Evolutionary conservation across 2,797 vertebrate species (phyloP), one percentile per base, ranked within the genome.

Genomic region (Phylloscopus collybita): DNA sequence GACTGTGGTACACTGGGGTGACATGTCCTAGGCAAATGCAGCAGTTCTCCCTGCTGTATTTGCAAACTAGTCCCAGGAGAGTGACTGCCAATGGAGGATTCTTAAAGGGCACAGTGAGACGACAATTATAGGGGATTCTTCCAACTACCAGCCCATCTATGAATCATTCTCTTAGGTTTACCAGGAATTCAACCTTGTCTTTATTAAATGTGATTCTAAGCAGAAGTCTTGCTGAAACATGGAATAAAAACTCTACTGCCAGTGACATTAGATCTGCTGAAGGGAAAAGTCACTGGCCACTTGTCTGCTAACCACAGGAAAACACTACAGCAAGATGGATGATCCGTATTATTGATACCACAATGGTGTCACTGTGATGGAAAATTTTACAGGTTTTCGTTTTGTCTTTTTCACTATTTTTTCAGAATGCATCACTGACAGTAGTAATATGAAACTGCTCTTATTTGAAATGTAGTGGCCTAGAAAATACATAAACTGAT

Each of bases 401-500:
- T 80, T 61, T 71, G 72, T 57, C 49, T 93, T 88, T 87, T 91
- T 86, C 34, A 61, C 65, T 62, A 5, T 42, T 89, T 91, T 91
- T 87, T 80, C 67, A 81, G 53, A 87, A 62, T 56, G 67, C 44
- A 60, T 78, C 57, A 67, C 40, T 88, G 85, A 67, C 51, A 82
- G 49, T 13, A 92, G 44, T 57, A 70, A 80, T 53, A 80, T 13
- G 40, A 89, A 92, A 54, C 59, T 70, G 20, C 14, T 84, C 53
- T 72, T 89, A 57, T 91, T 76, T 80, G 45, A 86, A 95, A 93
- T 1, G 4, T 18, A 83, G 61, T 67, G 79, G 69, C 34, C 76
- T 83, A 81, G 76, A 92, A 95, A 93, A 90, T 34, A 74, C 2
- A 75, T 72, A 90, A 93, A 94, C 65, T 64, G 79, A 95, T 91